A percentile compares a stretch with the other conserved stretches of the same genome.
phyloP scores from a whole-genome alignment of 2,888 invertebrate species.

The Watsonalla cultraria region DNA sequence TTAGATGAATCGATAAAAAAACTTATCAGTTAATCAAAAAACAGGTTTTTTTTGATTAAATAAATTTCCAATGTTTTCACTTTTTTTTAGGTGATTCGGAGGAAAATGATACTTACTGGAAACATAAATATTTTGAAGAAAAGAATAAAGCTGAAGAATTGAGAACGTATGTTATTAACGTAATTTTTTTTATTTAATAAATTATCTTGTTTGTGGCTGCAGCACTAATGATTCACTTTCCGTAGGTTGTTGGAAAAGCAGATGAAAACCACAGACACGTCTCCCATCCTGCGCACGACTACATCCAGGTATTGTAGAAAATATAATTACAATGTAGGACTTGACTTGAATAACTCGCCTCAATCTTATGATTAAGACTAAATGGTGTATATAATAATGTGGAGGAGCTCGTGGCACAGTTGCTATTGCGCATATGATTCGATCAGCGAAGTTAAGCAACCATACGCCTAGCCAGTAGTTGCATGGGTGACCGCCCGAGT shows the following conservation, averaged over 20 bases:
- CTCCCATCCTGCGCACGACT: constrained; percentile 6
- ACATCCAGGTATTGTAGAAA: constrained; percentile 10
- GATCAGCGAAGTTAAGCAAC: too few relatives aligned
- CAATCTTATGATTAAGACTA: too few relatives aligned
- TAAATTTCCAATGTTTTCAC: not conserved
- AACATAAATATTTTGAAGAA: constrained; percentile 57
- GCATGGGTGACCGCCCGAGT: too few relatives aligned
- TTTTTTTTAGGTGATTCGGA: constrained; percentile 45
- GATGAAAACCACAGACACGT: constrained; percentile 4
- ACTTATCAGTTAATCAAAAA: too few relatives aligned
- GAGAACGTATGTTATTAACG: constrained; percentile 36
- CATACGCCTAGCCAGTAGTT: too few relatives aligned
- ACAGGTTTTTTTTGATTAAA: too few relatives aligned
- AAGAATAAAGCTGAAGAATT: constrained; percentile 45
- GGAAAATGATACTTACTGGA: constrained; percentile 53
- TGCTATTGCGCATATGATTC: too few relatives aligned
- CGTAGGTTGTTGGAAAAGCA: constrained; percentile 19
- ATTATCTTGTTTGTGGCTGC: constrained; percentile 9
- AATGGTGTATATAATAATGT: too few relatives aligned
- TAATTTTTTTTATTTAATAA: constrained; percentile 20
- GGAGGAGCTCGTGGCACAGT: too few relatives aligned
- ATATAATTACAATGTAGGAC: too few relatives aligned
- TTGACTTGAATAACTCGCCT: too few relatives aligned
- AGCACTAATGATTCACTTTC: not conserved
- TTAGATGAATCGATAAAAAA: too few relatives aligned